phyloP scores from a whole-genome alignment of 2,888 invertebrate species.

The Mesochorus sp. region DNA sequence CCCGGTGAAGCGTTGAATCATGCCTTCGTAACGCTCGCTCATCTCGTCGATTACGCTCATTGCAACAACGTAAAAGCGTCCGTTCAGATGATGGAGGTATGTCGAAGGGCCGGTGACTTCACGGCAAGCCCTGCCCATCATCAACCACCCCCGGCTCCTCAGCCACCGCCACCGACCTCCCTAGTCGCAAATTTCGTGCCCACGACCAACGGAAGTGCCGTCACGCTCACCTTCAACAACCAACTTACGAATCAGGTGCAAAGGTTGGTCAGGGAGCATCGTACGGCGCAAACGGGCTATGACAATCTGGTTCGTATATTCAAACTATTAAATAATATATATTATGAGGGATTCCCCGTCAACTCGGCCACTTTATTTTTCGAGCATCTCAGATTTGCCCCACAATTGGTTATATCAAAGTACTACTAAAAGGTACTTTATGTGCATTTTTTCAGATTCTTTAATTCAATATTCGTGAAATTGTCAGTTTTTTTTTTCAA shows the following conservation, averaged over 20 bases:
- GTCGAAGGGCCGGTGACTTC: constrained; percentile 83
- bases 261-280: constrained; percentile 87
- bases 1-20: constrained; percentile 98
- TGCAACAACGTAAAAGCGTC: constrained; percentile 98
- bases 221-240: constrained; percentile 97
- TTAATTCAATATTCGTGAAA: too few relatives aligned
- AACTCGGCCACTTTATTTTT: too few relatives aligned
- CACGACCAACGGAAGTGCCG: constrained; percentile 89
- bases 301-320: constrained; percentile 87
- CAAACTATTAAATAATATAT: too few relatives aligned
- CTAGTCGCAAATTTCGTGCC: constrained; percentile 90
- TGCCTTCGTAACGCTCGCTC: constrained; percentile 95
- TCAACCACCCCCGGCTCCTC: constrained; percentile 83
- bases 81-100: constrained; percentile 98
- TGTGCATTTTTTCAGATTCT: too few relatives aligned
- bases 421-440: too few relatives aligned
- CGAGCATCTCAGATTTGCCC: too few relatives aligned
- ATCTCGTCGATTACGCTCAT: constrained; percentile 97
- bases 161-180: constrained; percentile 83
- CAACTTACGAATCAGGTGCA: constrained; percentile 90
- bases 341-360: too few relatives aligned
- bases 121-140: constrained; percentile 83
- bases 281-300: constrained; percentile 86
- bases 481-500: too few relatives aligned
- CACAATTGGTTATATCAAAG: too few relatives aligned